Evolutionary conservation across 2,888 invertebrate species (phyloP), one percentile per base, ranked within the genome.

Genomic region (Tetanocera ferruginea): DNA sequence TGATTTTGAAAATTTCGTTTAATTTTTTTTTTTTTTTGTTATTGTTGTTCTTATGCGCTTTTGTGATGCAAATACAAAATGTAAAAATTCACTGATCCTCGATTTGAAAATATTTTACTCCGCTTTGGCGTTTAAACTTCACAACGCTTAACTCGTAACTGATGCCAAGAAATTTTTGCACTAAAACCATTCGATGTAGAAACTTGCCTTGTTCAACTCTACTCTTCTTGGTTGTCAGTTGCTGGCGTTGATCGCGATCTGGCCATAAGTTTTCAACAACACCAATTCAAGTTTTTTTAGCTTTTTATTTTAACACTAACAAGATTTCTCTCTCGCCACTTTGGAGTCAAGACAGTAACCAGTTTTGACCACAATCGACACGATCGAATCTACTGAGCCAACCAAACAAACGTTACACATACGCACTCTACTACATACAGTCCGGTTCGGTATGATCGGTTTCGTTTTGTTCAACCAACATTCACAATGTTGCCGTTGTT

Each of bases 71-170:
- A 60, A 11, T 8, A 60, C 25, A 60, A 6, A 60, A 19, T 0
- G 43, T 14, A 43, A 43, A n/a, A 43, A 43, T 43, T 43, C 43
- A 43, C 43, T 43, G 43, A 43, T 11, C 11, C 43, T 43, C 43
- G 43, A 14, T 43, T 43, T 43, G 11, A 43, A 43, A 43, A 43
- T 25, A 51, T 2, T 51, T 69, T 28, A 6, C 69, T 79, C 70
- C 37, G 34, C 72, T 71, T 23, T 69, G 34, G 78, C 77, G 79
- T 80, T 81, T 77, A 76, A 80, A 80, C 81, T 80, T 80, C 79
- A 78, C 79, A 77, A 81, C 80, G 79, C 78, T 79, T 79, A 73
- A 79, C 80, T 79, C 81, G 77, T 78, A 81, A 81, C 81, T 80
- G 69, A 69, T 17, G 37, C 76, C 75, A 52, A 76, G 76, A 75